Evolutionary conservation across 2,113 vertebrate species (phyloP).

Genomic region (Craseonycteris thonglongyai): DNA sequence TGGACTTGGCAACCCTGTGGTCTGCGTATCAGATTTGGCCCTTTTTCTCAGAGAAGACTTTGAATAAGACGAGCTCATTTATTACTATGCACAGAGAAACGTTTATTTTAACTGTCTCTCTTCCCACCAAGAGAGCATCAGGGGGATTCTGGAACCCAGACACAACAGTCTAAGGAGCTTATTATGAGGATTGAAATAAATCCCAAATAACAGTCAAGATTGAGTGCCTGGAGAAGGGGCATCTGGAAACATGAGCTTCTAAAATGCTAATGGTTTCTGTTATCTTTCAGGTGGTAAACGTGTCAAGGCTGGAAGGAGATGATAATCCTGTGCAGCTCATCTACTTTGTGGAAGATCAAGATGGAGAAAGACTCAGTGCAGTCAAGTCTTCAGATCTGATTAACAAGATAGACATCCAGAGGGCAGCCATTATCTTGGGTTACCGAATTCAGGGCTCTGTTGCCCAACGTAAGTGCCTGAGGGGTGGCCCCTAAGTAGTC

Average conservation of each 20-base stretch:
- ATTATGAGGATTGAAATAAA: not conserved
- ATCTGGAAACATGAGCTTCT: not conserved
- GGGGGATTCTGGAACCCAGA: not conserved
- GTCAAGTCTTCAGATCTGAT: conserved; percentile 86
- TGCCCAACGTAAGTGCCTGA: conserved; percentile 90
- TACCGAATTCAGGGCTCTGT: conserved; percentile 92
- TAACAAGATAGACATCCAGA: conserved; percentile 93
- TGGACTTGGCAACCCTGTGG: rapidly evolving
- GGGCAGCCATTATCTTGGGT: conserved; percentile 95
- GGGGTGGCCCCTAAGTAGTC: too few species aligned
- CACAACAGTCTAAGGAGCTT: not conserved
- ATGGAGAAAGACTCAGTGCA: conserved; percentile 88
- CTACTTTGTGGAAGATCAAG: conserved; percentile 93
- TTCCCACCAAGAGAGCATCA: not conserved
- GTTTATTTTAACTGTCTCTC: not conserved
- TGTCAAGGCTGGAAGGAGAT: conserved; percentile 82
- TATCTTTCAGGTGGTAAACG: conserved; percentile 88
- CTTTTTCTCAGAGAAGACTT: not conserved
- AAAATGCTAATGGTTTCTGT: not conserved
- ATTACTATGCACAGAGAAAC: not conserved
- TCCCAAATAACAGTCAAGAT: not conserved
- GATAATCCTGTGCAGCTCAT: conserved; percentile 92
- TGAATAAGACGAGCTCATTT: not conserved
- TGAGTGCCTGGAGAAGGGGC: not conserved
- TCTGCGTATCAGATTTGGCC: not conserved